Percentiles rank a stretch among this genome's conserved stretches.
phyloP scores from a whole-genome alignment of 2,113 vertebrate species.

The Tachycineta bicolor region DNA sequence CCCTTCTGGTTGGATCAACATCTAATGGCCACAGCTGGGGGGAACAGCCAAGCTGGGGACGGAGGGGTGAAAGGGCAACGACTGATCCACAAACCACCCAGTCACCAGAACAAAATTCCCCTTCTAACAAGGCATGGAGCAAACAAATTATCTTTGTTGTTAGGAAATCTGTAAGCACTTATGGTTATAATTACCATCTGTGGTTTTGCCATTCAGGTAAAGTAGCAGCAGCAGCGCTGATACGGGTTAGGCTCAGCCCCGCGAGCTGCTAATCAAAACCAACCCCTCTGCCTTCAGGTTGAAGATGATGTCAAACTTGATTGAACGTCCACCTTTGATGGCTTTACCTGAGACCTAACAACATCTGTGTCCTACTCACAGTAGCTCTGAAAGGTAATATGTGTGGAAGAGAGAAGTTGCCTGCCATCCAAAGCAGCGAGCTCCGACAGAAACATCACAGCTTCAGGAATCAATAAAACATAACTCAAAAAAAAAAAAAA shows the following conservation, averaged over 20 bases:
- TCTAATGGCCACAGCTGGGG: slow-evolving; percentile 54
- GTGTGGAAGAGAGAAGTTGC: slow-evolving; percentile 1
- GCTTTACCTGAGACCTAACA: slow-evolving; percentile 61
- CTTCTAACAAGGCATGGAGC: slow-evolving; percentile 79
- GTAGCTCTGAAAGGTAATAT: slow-evolving; percentile 71
- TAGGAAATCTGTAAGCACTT: slow-evolving; percentile 82
- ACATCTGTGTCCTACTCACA: slow-evolving; percentile 64
- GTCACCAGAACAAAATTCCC: slow-evolving; percentile 69
- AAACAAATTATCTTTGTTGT: slow-evolving; percentile 83
- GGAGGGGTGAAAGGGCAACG: slow-evolving; percentile 70
- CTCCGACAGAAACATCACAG: not conserved
- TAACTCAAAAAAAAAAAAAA: not conserved
- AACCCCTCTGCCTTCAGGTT: slow-evolving; percentile 62
- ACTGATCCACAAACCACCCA: slow-evolving; percentile 72
- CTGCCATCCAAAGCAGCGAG: not conserved
- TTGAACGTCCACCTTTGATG: slow-evolving; percentile 60
- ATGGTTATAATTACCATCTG: slow-evolving; percentile 79
- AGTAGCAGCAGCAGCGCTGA: slow-evolving; percentile 58
- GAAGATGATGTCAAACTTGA: slow-evolving; percentile 72
- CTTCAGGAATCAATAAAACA: slow-evolving; percentile 63
- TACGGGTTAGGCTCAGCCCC: slow-evolving; percentile 47
- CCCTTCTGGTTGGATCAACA: slow-evolving; percentile 45
- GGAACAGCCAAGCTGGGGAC: slow-evolving; percentile 37
- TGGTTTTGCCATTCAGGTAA: slow-evolving; percentile 74
- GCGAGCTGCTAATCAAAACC: slow-evolving; percentile 77